Percentiles rank a stretch among this genome's conserved stretches.
phyloP scores from a whole-genome alignment of 1,140 invertebrate genomes.

The Cydia pomonella region DNA sequence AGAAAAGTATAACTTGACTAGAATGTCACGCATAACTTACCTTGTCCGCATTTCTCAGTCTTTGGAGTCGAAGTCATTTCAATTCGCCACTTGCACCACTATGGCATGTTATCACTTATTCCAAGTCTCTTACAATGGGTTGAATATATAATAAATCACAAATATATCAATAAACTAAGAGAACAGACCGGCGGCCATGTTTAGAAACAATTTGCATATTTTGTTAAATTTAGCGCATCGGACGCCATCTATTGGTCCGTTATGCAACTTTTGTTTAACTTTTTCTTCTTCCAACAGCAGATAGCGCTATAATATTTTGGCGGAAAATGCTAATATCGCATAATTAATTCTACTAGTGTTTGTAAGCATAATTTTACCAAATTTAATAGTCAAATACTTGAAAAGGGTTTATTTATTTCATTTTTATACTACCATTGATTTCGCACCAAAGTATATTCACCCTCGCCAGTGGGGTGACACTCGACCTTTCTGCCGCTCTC shows the following conservation, averaged over 20 bases:
- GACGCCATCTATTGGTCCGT: slow-evolving; percentile 40
- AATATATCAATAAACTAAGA: slow-evolving; percentile 58
- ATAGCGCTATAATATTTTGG: background rate
- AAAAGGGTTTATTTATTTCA: no score
- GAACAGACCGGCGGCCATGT: slow-evolving; percentile 75
- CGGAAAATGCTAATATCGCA: no score
- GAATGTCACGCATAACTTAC: slow-evolving; percentile 62
- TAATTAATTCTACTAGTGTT: no score
- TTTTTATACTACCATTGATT: no score
- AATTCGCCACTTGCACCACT: slow-evolving; percentile 52
- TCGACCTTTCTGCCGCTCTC: no score
- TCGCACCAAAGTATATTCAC: no score
- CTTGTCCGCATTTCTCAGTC: slow-evolving; percentile 74
- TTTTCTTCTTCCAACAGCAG: background rate
- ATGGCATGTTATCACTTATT: slow-evolving; percentile 66
- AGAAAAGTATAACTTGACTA: slow-evolving; percentile 40
- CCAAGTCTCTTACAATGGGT: slow-evolving; percentile 14
- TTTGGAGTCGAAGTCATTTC: slow-evolving; percentile 78
- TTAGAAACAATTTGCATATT: slow-evolving; percentile 56
- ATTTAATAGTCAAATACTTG: no score
- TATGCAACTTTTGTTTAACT: background rate
- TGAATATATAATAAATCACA: slow-evolving; percentile 40
- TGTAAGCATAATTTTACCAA: no score
- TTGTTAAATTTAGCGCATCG: slow-evolving; percentile 50
- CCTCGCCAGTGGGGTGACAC: no score